These are phyloP conservation scores for Conchocele bisecta DNA, from an alignment of 2,888 invertebrate genomes.

Conservation along the genomic window DNA sequence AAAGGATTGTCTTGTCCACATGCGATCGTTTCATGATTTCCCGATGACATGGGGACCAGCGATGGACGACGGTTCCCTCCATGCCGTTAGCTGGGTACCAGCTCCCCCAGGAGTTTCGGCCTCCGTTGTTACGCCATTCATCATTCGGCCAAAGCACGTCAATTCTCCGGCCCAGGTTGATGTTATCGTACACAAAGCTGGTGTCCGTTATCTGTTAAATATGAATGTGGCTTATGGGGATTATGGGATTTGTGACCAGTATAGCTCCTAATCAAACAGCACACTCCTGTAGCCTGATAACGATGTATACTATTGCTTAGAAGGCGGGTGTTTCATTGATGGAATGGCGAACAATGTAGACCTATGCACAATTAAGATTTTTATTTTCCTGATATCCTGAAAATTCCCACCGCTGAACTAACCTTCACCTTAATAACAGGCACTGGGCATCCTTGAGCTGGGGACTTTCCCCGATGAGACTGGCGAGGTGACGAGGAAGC, in stretches of 20 bases:
- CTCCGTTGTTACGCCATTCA: slow-evolving; percentile 92
- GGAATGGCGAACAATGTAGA: no score
- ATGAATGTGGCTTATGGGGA: no score
- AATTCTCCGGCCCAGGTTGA: slow-evolving; percentile 94
- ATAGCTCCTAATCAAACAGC: no score
- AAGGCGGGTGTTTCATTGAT: no score
- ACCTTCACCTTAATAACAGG: slow-evolving; percentile 86
- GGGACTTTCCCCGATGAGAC: slow-evolving; percentile 85
- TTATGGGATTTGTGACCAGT: no score
- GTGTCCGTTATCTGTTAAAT: slow-evolving; percentile 80
- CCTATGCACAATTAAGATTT: no score
- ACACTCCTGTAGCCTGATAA: no score
- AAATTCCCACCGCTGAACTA: slow-evolving; percentile 60
- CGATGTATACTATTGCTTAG: no score
- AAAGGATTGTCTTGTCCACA: slow-evolving; percentile 94
- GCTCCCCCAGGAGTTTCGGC: slow-evolving; percentile 93
- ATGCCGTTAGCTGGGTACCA: slow-evolving; percentile 96
- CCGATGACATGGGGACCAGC: slow-evolving; percentile 96
- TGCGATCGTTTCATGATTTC: slow-evolving; percentile 94
- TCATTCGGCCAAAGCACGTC: slow-evolving; percentile 98
- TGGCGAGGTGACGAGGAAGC: slow-evolving; percentile 91
- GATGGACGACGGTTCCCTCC: slow-evolving; percentile 95
- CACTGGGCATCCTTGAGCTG: slow-evolving; percentile 80
- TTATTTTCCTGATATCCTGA: no score
- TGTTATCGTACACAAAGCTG: slow-evolving; percentile 91